phyloP scores from a whole-genome alignment of 2,797 vertebrate genomes.

The Clangula hyemalis region DNA sequence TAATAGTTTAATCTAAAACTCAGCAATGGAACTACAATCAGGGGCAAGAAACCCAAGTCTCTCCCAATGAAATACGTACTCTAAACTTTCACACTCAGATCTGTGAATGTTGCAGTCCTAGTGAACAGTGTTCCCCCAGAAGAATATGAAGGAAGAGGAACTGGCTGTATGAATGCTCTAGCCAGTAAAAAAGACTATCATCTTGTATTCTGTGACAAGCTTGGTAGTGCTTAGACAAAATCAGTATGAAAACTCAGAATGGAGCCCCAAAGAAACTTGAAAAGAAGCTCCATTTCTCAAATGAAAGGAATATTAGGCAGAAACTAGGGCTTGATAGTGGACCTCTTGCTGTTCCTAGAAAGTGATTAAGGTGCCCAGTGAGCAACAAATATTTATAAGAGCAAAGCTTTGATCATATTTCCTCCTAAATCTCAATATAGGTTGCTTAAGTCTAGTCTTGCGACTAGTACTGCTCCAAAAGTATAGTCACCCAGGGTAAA shows the following conservation, averaged over 20 bases:
- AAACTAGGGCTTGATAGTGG: neutral
- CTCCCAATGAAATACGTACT: neutral
- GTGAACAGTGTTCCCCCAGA: neutral
- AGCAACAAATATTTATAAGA: neutral
- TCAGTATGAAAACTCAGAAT: neutral
- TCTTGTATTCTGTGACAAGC: neutral
- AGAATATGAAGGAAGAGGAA: neutral
- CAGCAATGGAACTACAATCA: neutral
- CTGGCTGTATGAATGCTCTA: neutral
- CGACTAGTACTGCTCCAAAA: neutral
- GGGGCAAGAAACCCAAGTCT: neutral
- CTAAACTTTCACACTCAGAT: neutral
- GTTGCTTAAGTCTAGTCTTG: neutral
- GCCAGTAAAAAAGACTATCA: rapidly evolving
- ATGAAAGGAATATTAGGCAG: neutral
- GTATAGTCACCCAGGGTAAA: neutral
- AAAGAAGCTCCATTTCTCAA: neutral
- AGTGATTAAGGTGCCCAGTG: neutral
- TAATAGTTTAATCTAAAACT: neutral
- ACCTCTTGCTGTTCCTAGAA: neutral
- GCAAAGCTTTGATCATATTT: neutral
- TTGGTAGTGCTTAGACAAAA: neutral
- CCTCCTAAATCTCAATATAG: neutral
- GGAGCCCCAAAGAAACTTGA: neutral
- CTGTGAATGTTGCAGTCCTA: neutral